Evolutionary conservation across 2,113 vertebrate species (phyloP).

Genomic region (Melanotaenia duboulayi): DNA sequence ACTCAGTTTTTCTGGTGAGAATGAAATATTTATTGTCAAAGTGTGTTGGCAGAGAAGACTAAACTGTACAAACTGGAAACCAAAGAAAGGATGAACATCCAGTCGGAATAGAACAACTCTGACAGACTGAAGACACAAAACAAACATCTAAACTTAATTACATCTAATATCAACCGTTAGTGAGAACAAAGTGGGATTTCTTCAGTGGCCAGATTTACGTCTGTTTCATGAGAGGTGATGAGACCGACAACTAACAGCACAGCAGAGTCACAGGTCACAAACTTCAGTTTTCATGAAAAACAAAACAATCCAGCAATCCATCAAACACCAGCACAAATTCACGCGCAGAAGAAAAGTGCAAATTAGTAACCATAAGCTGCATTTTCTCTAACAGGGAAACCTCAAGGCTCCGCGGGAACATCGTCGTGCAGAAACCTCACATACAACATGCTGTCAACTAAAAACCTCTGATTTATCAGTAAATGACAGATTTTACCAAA

Average conservation of each 20-base stretch:
- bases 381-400: conserved; percentile 4
- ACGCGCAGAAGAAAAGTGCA: conserved; percentile 25
- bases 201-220: neutral
- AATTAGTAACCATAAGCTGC: neutral
- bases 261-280: neutral
- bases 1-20: conserved; percentile 20
- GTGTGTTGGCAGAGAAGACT: conserved; percentile 6
- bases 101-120: conserved; percentile 8
- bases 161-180: conserved; percentile 17
- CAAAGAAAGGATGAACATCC: conserved; percentile 7
- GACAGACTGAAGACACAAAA: too few species aligned
- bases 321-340: neutral
- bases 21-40: conserved; percentile 63
- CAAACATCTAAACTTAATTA: conserved; percentile 12
- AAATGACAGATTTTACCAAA: too few species aligned
- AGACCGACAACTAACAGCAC: conserved; percentile 12
- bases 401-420: neutral
- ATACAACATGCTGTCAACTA: neutral
- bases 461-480: too few species aligned
- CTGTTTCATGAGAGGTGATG: neutral
- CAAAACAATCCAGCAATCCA: too few species aligned
- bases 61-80: conserved; percentile 25
- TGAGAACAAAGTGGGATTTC: neutral
- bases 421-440: conserved; percentile 11
- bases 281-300: too few species aligned